Evolutionary conservation across 2,113 vertebrate species (phyloP), one percentile per base, ranked within the genome.

Genomic region (Hydropotes inermis): DNA sequence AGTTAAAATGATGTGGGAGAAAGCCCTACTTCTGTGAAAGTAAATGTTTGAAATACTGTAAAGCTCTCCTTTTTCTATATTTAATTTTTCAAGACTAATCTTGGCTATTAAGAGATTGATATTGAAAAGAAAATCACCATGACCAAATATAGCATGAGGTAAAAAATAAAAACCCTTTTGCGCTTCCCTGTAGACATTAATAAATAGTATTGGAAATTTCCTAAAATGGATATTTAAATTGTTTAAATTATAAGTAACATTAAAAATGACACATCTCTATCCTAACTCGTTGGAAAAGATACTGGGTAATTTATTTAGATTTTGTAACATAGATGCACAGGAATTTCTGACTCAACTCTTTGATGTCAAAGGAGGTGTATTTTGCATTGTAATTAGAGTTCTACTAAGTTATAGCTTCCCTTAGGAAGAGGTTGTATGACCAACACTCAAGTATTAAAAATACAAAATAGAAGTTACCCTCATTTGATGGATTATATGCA

Each of bases 291-390:
- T 93, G 9, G 45, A 88, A 95, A 93, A 82, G 33, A 81, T 54
- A 91, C 39, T 28, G 74, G 17, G n/a, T 94, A 74, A 95, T 95
- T 85, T 82, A 83, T 87, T 85, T 94, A 52, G 39, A 52, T 89
- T 93, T 94, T 95, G 92, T 70, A 91, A 87, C 36, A 70, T 70
- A 84, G 45, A 6, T 83, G 27, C 47, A 81, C 1, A 89, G 45
- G 83, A 93, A 85, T 88, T 86, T 97, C 84, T 95, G 17, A 81
- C 47, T 92, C 19, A 91, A 16, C n/a, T 88, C 23, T 96, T 89
- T 85, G 43, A 90, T 90, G 15, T 93, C 54, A 92, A 83, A 96
- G 23, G 79, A 83, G n/a, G 54, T 91, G 0, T 81, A 50, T 93
- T 90, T 95, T 91, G 50, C 30, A 67, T 88, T 94, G 1, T 61